Evolutionary conservation across 2,113 vertebrate species (phyloP).

Genomic region (Himantopus leucocephalus): DNA sequence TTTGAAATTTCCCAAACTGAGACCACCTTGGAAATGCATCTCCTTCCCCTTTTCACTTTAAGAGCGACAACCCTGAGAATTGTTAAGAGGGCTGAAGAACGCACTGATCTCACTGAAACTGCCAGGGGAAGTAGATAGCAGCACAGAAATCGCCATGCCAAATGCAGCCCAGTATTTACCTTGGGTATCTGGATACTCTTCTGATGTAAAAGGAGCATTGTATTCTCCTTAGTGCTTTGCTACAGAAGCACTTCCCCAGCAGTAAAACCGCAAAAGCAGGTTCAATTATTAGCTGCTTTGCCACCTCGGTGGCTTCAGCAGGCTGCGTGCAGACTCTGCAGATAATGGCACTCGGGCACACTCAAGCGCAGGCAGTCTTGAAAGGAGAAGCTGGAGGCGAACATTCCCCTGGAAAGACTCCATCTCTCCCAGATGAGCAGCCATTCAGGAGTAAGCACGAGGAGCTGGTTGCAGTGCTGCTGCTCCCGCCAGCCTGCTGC

Average conservation of each 20-base stretch:
- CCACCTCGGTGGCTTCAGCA: neutral
- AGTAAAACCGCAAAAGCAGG: neutral
- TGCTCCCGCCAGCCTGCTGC: neutral
- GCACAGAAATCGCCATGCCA: neutral
- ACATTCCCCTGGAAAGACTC: neutral
- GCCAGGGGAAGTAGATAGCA: neutral
- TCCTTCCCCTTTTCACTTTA: neutral
- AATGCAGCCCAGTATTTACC: neutral
- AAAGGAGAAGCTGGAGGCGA: neutral
- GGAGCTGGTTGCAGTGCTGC: neutral
- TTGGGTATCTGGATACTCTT: neutral
- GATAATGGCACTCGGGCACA: neutral
- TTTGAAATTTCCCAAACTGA: neutral
- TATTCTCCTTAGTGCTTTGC: neutral
- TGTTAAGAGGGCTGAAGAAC: neutral
- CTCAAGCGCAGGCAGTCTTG: neutral
- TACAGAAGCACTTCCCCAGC: slow-evolving; percentile 15
- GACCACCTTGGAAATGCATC: neutral
- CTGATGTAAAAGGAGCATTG: slow-evolving; percentile 19
- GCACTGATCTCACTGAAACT: neutral
- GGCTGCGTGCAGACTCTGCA: neutral
- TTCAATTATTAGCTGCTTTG: slow-evolving; percentile 58
- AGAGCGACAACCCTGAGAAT: neutral
- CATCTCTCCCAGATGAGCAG: neutral
- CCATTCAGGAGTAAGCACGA: neutral